phyloP scores from a whole-genome alignment of 2,888 invertebrate genomes.

The Tachina lurida region DNA sequence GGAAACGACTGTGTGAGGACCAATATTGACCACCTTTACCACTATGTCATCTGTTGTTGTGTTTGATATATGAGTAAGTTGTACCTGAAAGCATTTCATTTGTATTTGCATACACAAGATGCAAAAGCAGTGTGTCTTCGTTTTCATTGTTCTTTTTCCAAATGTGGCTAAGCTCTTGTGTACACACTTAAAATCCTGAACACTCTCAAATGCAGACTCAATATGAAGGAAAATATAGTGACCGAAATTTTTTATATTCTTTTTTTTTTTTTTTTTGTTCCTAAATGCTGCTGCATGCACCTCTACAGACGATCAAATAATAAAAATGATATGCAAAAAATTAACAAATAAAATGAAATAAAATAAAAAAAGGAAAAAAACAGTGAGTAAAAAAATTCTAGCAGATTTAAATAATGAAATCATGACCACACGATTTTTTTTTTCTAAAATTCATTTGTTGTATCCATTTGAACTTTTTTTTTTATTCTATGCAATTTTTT shows the following conservation, averaged over 20 bases:
- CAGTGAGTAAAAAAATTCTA: constrained; percentile 54
- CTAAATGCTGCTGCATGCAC: constrained; percentile 63
- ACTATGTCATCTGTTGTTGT: constrained; percentile 54
- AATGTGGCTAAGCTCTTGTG: constrained; percentile 79
- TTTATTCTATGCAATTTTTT: constrained; percentile 29
- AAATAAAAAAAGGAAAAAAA: constrained; percentile 33
- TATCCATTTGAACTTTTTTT: constrained; percentile 48
- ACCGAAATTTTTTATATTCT: constrained; percentile 5
- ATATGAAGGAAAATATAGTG: constrained; percentile 68
- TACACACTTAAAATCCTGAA: constrained; percentile 74
- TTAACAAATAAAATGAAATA: background rate
- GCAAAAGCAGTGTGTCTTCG: constrained; percentile 44
- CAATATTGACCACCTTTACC: constrained; percentile 24
- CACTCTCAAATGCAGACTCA: constrained; percentile 56
- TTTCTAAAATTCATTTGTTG: constrained; percentile 50
- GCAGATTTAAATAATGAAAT: constrained; percentile 73
- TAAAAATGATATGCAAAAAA: constrained; percentile 74
- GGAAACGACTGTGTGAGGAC: background rate
- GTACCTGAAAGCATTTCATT: constrained; percentile 76
- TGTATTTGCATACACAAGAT: constrained; percentile 47
- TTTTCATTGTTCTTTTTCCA: constrained; percentile 70
- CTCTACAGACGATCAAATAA: constrained; percentile 39
- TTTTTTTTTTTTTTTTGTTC: constrained; percentile 21
- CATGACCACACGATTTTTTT: constrained; percentile 74
- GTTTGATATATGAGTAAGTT: constrained; percentile 81